phyloP scores from a whole-genome alignment of 2,888 invertebrate genomes.

The Coelinius sp. region DNA sequence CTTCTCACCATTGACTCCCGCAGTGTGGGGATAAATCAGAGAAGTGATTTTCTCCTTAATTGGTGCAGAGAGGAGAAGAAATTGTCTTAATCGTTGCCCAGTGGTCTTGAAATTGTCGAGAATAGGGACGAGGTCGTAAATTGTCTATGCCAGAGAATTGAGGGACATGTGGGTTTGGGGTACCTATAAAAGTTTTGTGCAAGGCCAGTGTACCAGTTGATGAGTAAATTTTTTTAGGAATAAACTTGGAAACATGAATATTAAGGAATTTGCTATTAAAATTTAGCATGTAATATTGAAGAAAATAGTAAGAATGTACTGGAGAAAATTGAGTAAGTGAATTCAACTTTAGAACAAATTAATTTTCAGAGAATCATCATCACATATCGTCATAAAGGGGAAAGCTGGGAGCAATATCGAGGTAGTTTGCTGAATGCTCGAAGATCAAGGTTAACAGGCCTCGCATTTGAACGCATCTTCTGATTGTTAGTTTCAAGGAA shows the following conservation, averaged over 20 bases:
- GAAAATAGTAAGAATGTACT: too few relatives aligned
- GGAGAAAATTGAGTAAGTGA: too few relatives aligned
- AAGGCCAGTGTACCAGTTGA: conserved; percentile 3
- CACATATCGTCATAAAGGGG: background rate
- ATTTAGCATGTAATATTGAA: too few relatives aligned
- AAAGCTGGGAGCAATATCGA: background rate
- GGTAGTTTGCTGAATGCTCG: too few relatives aligned
- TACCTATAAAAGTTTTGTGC: background rate
- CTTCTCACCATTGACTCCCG: background rate
- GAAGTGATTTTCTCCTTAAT: too few relatives aligned
- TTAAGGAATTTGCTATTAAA: background rate
- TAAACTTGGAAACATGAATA: conserved; percentile 3
- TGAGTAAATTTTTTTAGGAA: background rate
- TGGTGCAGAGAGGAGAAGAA: background rate
- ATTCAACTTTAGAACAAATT: too few relatives aligned
- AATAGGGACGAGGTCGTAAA: conserved; percentile 17
- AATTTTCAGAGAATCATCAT: too few relatives aligned
- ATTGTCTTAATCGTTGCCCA: conserved; percentile 11
- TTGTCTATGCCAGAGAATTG: conserved; percentile 7
- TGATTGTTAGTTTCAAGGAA: background rate
- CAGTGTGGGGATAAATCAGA: too few relatives aligned
- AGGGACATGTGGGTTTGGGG: background rate
- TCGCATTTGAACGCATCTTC: background rate
- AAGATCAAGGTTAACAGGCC: too few relatives aligned
- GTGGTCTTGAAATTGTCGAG: conserved; percentile 19